Base-by-base conservation (phyloP, 2,888 invertebrate genomes). In the Phalangium opilio region DNA sequence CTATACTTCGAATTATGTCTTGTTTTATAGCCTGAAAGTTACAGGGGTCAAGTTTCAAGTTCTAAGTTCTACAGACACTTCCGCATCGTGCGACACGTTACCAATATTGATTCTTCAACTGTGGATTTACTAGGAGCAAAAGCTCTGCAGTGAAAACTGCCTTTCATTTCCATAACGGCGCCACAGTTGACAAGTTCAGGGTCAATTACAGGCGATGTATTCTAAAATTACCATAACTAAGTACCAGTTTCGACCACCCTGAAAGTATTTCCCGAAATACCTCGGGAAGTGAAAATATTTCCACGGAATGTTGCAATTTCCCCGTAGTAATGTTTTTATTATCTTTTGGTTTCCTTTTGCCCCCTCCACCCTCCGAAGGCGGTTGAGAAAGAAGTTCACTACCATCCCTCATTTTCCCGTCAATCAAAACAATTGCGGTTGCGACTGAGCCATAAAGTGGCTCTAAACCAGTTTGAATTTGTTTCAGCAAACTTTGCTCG, bases 1-100 rank as follows among this genome's bases (percentile, higher is more conserved):
- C 76, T 48, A 91, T 68, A 45, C 90, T 90, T 49, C 90, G 73
- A 53, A 89, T 72, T 19, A 90, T 77, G 62, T 93, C 91, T 63
- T 82, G 77, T 61, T 80, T 80, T 11, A 91, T 72, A 18, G 83
- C 82, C 55, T 70, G 50, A 1, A 34, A 34, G 2, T n/a, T 34
- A n/a, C 12, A 2, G 4, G 12, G 4, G 14, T 34, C 12, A 34
- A 34, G 14, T 3, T 34, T n/a, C 12, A 34, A n/a, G 14, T n/a
- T 34, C 35, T 34, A 34, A 34, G 12, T 12, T 34, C 14, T 34
- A 3, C 3, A 4, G 14, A 14, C 3, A 12, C 5, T 34, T 34
- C 41, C 11, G 40, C 17, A 33, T 40, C 17, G 15, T 40, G 12
- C 14, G 12, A 40, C 17, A 40, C 3, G 2, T 47, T 56, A 66